Evolutionary conservation across 2,113 vertebrate genomes (phyloP), one percentile per base, ranked within the genome.

Genomic region (Bucco capensis): DNA sequence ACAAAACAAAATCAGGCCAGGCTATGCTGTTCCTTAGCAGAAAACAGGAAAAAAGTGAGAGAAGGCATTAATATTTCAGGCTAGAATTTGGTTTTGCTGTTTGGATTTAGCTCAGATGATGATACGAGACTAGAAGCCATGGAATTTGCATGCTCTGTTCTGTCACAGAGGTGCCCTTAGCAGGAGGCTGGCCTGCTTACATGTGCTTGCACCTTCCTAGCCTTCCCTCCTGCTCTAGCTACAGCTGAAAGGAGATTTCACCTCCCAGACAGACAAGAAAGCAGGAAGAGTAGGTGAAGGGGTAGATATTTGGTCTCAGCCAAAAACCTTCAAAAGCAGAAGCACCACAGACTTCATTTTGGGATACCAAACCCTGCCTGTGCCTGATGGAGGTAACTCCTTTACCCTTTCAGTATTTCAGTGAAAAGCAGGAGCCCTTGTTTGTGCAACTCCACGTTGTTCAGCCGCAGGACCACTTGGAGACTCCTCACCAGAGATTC

Each of bases 401-500:
- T 96, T 97, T 95, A 99, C 99, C 98, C 97, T 85, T 98, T 98
- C 96, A 99, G 95, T 94, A 99, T 98, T 95, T 98, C 97, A 49
- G 98, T 97, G 18, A 99, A 98, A 27, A 99, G 98, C 88, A 98
- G 95, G 51, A 99, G 96, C 53, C 99, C 99, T 94, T 98, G 98
- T 92, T 98, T 99, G 38, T 98, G 98, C 75, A 99, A 97, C 67
- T 99, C 98, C 30, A 96, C 78, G 49, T 98, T 99, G 95, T 98
- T 98, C 95, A 98, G 78, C 90, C 81, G 97, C 88, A 99, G 94
- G 83, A 97, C 96, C 88, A 92, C 94, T 73, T 97, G 98, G 50
- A 99, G 97, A 96, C 99, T 99, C 88, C 98, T 98, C 94, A 99
- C 95, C 89, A 99, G 90, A 47, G 98, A 98, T 92, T 99, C 99